Base-by-base conservation (phyloP, 2,888 invertebrate species). In the Agonopterix alstromeriana region DNA sequence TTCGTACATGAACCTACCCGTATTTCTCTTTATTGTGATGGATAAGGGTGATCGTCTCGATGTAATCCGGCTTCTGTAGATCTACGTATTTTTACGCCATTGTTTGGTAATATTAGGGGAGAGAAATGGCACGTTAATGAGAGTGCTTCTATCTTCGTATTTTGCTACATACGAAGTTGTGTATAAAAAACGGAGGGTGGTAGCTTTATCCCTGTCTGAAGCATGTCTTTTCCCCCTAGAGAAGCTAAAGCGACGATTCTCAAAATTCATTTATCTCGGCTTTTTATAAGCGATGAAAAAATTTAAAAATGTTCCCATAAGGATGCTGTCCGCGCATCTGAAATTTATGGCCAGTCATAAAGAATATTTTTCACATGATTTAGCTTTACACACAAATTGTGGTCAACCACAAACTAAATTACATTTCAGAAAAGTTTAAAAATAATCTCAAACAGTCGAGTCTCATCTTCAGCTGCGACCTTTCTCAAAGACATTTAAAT, bases 41-140 rank as follows among this genome's bases (percentile, higher is more conserved):
- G 57, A 61, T 58, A 53, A 55, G 49, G 61, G 57, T 48, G 59
- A 59, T 53, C 50, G 53, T 55, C 56, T 45, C 54, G 56, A 54
- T 55, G 51, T 43, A 55, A 52, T 48, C 53, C 58, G 55, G 57
- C 54, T 50, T 49, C 43, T 38, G 27, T 27, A 27, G 27, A 27
- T 27, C 27, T 27, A 27, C 27, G 27, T 27, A 27, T 27, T 27
- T 27, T 60, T 61, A 53, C 47, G 48, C 57, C 57, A 73, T 77
- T 80, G 77, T 82, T 73, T 71, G 69, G 56, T 53, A 54, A 64
- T 61, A 69, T 68, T 69, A 69, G 72, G 81, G 77, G 77, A 73
- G 71, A 55, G 60, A 69, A 75, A 73, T 70, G 69, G 67, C 67
- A 67, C 74, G 65, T 69, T 77, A 82, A 82, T 82, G 81, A 80